A percentile compares a stretch with the other conserved stretches of the same genome.
These are phyloP conservation scores for Nothura maculosa DNA, from an alignment of 2,797 vertebrate species.

Conservation along the genomic window DNA sequence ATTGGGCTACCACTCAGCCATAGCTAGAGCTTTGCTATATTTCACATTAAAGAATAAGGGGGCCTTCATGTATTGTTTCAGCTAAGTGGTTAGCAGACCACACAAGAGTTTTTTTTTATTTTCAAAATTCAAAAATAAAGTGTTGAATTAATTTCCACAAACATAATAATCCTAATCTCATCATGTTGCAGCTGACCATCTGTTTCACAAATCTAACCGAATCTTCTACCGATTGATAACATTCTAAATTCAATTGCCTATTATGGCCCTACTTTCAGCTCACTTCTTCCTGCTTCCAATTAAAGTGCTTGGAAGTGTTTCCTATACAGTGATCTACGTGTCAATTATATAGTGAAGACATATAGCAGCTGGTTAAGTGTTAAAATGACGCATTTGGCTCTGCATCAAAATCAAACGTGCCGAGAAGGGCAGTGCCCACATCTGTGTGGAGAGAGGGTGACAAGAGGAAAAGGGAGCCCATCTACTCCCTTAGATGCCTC, in stretches of 20 bases:
- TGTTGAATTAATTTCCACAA: constrained; percentile 82
- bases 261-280: constrained; percentile 54
- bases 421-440: neutral
- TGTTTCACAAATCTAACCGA: constrained; percentile 74
- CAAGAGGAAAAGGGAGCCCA: neutral
- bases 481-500: neutral
- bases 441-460: neutral
- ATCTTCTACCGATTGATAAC: constrained; percentile 67
- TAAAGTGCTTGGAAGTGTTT: neutral
- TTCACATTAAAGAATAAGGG: constrained; percentile 36
- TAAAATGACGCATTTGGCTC: constrained; percentile 15
- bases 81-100: constrained; percentile 46
- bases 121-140: constrained; percentile 47
- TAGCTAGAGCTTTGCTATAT: neutral
- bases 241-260: constrained; percentile 71
- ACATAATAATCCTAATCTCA: constrained; percentile 78
- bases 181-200: constrained; percentile 77
- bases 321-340: neutral
- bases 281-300: constrained; percentile 2
- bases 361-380: neutral
- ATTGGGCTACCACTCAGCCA: neutral
- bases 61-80: constrained; percentile 34
- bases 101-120: neutral
- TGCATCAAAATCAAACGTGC: neutral
- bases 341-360: neutral